Conservation (phyloP, 2,797 vertebrate genomes). For the Thalassophryne amazonica region DNA sequence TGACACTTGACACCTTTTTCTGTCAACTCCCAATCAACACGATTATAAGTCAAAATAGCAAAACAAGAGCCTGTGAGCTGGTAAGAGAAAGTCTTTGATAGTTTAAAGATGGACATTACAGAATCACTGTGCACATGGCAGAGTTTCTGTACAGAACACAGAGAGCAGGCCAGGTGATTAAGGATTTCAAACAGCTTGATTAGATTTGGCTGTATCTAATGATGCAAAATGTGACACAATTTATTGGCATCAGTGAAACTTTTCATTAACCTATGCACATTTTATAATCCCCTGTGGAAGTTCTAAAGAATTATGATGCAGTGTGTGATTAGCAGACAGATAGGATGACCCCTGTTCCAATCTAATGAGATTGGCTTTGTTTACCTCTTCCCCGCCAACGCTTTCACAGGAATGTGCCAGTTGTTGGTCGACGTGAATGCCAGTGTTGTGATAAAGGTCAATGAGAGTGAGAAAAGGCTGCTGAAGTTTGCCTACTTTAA, state of each 20-base stretch:
- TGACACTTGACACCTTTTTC: background rate
- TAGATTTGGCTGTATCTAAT: background rate
- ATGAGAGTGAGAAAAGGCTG: conserved; percentile 69
- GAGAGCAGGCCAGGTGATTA: background rate
- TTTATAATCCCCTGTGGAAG: conserved; percentile 18
- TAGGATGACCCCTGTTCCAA: conserved; percentile 53
- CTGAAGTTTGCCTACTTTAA: conserved; percentile 75
- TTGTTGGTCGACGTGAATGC: conserved; percentile 69
- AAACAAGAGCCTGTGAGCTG: background rate
- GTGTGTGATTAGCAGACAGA: conserved; percentile 60
- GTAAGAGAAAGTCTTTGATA: background rate
- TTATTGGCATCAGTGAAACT: conserved; percentile 9
- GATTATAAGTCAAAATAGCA: background rate
- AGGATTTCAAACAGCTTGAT: conserved; percentile 4
- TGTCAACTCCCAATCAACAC: background rate
- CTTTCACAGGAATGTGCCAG: conserved; percentile 59
- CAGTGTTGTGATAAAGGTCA: conserved; percentile 80
- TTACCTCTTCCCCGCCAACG: conserved; percentile 53
- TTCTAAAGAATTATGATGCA: conserved; percentile 41
- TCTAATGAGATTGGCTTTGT: conserved; percentile 72
- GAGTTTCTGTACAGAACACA: background rate
- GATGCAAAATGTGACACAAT: conserved; percentile 25
- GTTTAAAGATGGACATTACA: background rate
- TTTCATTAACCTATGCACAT: conserved; percentile 31
- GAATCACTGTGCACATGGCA: background rate